A percentile compares a stretch with the other conserved stretches of the same genome.
These are phyloP conservation scores for Trialeurodes vaporariorum DNA, from an alignment of 1,140 invertebrate genomes.

Conservation along the genomic window DNA sequence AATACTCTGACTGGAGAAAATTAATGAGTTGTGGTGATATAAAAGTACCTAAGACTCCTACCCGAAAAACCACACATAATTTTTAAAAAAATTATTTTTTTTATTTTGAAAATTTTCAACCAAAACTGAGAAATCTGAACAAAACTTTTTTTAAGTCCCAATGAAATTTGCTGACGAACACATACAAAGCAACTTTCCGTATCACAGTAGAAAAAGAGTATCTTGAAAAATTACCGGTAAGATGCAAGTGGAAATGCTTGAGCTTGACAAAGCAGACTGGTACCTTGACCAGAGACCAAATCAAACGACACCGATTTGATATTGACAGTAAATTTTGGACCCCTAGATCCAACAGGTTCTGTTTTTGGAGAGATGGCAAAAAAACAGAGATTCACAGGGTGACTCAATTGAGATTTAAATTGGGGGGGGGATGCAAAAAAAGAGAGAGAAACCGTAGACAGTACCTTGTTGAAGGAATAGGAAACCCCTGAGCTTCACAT, in stretches of 20 bases:
- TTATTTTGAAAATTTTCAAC: too few species aligned
- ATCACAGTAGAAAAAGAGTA: too few species aligned
- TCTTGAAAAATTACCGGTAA: conserved; percentile 52
- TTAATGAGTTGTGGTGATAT: too few species aligned
- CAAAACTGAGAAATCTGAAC: too few species aligned
- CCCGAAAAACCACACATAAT: conserved; percentile 31
- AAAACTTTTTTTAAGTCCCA: too few species aligned
- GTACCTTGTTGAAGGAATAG: conserved; percentile 47
- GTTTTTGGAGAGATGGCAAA: neutral
- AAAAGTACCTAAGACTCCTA: conserved; percentile 19
- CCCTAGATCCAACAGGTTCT: conserved; percentile 58
- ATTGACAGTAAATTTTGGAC: conserved; percentile 35
- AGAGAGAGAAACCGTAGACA: neutral
- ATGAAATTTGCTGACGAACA: too few species aligned
- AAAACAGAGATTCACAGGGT: too few species aligned
- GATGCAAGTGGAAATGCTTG: conserved; percentile 55
- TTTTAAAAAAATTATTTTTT: too few species aligned
- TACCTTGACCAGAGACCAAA: conserved; percentile 27
- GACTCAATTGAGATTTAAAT: too few species aligned
- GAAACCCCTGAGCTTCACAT: conserved; percentile 49
- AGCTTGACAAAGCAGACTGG: conserved; percentile 54
- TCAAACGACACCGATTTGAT: conserved; percentile 36
- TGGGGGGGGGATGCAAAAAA: too few species aligned
- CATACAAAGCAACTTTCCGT: too few species aligned
- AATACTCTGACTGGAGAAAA: too few species aligned